Evolutionary conservation across 1,140 invertebrate genomes (phyloP).

Genomic region (Pantala flavescens): DNA sequence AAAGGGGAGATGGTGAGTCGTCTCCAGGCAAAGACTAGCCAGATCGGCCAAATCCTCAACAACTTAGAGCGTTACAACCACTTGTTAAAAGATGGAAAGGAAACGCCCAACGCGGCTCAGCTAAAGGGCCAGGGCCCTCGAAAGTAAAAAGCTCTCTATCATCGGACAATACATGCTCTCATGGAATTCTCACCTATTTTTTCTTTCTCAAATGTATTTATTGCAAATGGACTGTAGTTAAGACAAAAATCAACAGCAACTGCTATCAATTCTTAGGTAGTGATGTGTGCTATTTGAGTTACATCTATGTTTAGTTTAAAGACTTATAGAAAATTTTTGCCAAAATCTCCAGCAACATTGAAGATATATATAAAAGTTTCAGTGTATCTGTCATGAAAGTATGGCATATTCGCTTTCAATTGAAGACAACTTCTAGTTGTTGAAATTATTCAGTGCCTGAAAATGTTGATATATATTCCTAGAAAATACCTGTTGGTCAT

Average conservation of each 20-base stretch:
- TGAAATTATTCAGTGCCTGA: background rate
- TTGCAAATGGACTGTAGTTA: background rate
- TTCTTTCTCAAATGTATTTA: background rate
- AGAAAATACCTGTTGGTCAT: background rate
- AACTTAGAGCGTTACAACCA: constrained; percentile 78
- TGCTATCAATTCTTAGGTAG: constrained; percentile 11
- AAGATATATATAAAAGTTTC: background rate
- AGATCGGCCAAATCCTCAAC: constrained; percentile 80
- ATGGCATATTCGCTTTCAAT: background rate
- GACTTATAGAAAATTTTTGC: background rate
- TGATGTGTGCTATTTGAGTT: background rate
- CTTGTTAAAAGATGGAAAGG: constrained; percentile 44
- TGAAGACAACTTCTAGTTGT: background rate
- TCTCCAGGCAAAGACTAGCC: constrained; percentile 77
- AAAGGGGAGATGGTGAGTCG: constrained; percentile 84
- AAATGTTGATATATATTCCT: background rate
- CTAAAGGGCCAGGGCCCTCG: constrained; percentile 13
- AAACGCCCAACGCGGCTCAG: constrained; percentile 4
- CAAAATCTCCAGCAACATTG: background rate
- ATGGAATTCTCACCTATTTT: background rate
- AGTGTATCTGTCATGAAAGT: background rate
- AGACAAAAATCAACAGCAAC: background rate
- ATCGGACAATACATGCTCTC: background rate
- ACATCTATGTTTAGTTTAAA: background rate
- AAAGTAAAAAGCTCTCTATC: background rate